phyloP scores from a whole-genome alignment of 2,888 invertebrate genomes.

The Aporophyla lueneburgensis region DNA sequence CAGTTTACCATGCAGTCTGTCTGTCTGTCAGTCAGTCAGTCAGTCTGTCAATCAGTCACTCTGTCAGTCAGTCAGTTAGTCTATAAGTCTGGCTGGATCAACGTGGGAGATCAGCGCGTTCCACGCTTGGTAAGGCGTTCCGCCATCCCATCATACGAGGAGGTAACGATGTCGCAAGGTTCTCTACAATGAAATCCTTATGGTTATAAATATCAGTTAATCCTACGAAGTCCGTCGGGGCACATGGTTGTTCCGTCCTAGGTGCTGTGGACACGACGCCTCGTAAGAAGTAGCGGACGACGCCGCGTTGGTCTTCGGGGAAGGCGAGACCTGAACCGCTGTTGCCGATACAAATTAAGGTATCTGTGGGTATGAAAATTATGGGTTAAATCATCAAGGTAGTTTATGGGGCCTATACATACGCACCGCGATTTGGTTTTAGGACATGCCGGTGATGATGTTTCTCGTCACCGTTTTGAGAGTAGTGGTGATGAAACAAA shows the following conservation, averaged over 20 bases:
- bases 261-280: slow-evolving; percentile 75
- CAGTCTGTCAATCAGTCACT: too few species aligned
- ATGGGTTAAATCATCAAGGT: not conserved
- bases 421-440: too few species aligned
- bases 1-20: too few species aligned
- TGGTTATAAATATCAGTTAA: not conserved
- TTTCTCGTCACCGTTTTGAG: too few species aligned
- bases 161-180: not conserved
- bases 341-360: slow-evolving; percentile 65
- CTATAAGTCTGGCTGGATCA: not conserved
- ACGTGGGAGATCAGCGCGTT: not conserved
- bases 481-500: too few species aligned
- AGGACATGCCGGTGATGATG: too few species aligned
- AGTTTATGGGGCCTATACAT: not conserved
- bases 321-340: slow-evolving; percentile 72
- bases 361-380: slow-evolving; percentile 44
- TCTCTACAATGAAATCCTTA: not conserved
- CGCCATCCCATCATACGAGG: not conserved
- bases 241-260: not conserved
- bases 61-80: not conserved
- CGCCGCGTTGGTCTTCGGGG: slow-evolving; percentile 19
- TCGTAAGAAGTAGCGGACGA: slow-evolving; percentile 71
- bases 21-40: too few species aligned
- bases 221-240: not conserved
- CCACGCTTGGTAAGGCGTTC: not conserved